Conservation (phyloP, 2,888 invertebrate species). For the Nowickia ferox region DNA sequence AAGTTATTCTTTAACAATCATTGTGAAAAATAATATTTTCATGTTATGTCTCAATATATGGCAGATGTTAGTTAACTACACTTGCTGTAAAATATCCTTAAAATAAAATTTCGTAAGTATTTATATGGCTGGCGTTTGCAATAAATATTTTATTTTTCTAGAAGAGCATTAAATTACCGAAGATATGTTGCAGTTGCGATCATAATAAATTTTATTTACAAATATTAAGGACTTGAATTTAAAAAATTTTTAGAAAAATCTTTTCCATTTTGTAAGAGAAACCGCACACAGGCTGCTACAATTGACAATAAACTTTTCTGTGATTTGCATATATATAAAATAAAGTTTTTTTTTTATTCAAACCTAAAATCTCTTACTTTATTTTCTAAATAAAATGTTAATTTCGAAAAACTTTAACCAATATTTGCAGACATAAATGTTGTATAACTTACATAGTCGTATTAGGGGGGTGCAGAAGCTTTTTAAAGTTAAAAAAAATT, state of each 20-base stretch:
- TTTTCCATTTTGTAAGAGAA: background rate
- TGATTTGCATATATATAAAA: slow-evolving; percentile 15
- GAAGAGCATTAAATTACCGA: no score
- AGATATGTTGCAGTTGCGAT: no score
- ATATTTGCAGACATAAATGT: slow-evolving; percentile 27
- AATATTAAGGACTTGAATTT: background rate
- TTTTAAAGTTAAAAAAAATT: background rate
- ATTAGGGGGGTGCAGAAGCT: background rate
- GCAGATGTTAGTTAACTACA: no score
- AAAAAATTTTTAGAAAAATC: background rate
- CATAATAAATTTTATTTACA: no score
- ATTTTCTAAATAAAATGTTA: background rate
- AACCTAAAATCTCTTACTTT: slow-evolving; percentile 5
- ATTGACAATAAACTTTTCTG: slow-evolving; percentile 31
- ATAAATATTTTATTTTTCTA: no score
- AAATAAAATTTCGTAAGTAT: no score
- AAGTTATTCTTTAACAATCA: no score
- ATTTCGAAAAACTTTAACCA: slow-evolving; percentile 27
- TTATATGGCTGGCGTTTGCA: no score
- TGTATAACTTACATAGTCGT: background rate
- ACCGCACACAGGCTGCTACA: slow-evolving; percentile 13
- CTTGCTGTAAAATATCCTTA: no score
- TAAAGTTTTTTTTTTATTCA: background rate
- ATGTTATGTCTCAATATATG: no score
- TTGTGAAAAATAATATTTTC: no score